Evolutionary conservation across 2,113 vertebrate genomes (phyloP), one percentile per base, ranked within the genome.

Genomic region (Taxidea taxus): DNA sequence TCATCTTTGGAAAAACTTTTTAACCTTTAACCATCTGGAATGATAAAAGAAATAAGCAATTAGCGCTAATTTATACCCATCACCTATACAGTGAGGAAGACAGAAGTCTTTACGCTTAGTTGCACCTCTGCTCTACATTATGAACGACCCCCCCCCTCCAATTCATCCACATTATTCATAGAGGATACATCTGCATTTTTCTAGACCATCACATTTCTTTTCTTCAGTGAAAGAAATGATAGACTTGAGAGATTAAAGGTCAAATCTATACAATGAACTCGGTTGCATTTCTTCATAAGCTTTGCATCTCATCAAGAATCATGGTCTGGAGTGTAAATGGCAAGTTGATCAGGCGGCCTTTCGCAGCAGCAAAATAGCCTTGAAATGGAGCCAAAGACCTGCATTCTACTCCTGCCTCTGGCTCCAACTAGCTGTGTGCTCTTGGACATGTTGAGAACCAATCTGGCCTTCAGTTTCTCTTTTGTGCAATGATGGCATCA

Each of bases 41-140:
- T 98, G 98, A 98, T 98, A 98, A 94, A 97, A 97, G 98, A 97
- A 97, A 81, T 98, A 98, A 97, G 90, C 90, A 98, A 98, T 97
- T 98, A 98, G 97, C 98, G 97, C 97, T 98, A 98, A 98, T 98
- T 98, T 98, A 98, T 98, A 98, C 98, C 96, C 97, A 98, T 98
- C 98, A 98, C 97, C 98, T 96, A 98, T 70, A 98, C 70, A 98
- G 97, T 51, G 87, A 11, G 1, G 72, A 96, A 98, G 98, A 97
- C 58, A 97, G 92, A 91, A 89, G 97, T 96, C 97, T 98, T 98
- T 97, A 98, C 47, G 98, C 97, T 98, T 98, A 97, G 95, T 95
- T 96, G 86, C 44, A 92, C 64, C 92, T 92, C 96, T 97, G 97
- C 58, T 96, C 95, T 94, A 60, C 91, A 89, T 95, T 97, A 97